phyloP scores from a whole-genome alignment of 2,113 vertebrate species.

The Clarias magur region DNA sequence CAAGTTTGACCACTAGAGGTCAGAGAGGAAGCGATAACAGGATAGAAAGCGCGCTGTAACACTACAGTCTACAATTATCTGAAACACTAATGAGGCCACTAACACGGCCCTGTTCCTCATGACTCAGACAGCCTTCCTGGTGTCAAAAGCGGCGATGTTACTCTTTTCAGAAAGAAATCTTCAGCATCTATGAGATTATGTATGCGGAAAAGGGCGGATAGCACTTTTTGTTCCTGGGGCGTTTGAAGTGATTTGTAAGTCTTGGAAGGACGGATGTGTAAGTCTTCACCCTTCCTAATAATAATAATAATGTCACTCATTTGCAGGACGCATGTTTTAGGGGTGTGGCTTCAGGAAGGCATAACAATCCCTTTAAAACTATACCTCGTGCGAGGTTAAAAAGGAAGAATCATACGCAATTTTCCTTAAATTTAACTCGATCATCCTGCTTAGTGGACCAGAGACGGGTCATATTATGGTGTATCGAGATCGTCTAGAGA shows the following conservation, averaged over 20 bases:
- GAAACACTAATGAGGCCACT: slow-evolving; percentile 12
- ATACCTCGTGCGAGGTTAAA: neutral
- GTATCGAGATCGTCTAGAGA: neutral
- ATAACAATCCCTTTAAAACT: neutral
- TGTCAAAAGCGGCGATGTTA: neutral
- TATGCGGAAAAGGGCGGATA: neutral
- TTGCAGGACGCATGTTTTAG: neutral
- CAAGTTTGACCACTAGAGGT: neutral
- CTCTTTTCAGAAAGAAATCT: neutral
- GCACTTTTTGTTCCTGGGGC: neutral
- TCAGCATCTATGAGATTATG: too few species aligned
- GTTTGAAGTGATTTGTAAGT: neutral
- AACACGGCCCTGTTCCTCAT: neutral
- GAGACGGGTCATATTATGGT: neutral
- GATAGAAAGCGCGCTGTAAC: neutral
- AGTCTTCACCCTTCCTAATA: neutral
- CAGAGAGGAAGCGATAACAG: neutral
- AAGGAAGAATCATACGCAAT: neutral
- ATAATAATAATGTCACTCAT: neutral
- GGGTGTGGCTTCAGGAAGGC: neutral
- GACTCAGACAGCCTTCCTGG: too few species aligned
- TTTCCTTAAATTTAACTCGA: neutral
- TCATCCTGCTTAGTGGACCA: neutral
- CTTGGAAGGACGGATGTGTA: neutral
- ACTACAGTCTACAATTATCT: slow-evolving; percentile 15